These are phyloP conservation scores for Dermatophagoides farinae DNA, from an alignment of 1,140 invertebrate genomes.

Conservation along the genomic window DNA sequence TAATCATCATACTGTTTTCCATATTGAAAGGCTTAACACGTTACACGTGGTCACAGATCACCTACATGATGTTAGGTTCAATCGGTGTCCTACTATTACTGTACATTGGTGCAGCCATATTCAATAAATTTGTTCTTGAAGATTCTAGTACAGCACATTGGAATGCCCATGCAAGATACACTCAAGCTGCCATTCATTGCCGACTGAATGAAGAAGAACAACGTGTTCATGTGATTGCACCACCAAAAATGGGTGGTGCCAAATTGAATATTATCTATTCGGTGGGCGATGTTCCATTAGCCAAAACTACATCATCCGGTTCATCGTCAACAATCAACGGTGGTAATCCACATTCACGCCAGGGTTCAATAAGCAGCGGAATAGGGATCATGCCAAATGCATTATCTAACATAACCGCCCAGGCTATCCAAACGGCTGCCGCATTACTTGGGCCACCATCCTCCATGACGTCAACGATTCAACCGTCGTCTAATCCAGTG, in stretches of 20 bases:
- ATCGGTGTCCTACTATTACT: background rate
- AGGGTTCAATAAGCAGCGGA: background rate
- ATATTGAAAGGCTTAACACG: background rate
- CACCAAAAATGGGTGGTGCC: slow-evolving; percentile 11
- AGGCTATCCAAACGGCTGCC: too few species aligned
- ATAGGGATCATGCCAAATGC: too few species aligned
- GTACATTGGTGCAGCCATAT: background rate
- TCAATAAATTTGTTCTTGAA: slow-evolving; percentile 9
- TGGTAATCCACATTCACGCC: background rate
- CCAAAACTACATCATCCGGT: background rate
- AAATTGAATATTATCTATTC: slow-evolving; percentile 11
- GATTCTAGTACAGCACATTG: slow-evolving; percentile 4
- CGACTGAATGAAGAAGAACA: slow-evolving; percentile 6
- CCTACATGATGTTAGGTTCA: background rate
- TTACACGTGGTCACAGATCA: background rate
- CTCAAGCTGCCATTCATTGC: slow-evolving; percentile 2
- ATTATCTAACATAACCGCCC: too few species aligned
- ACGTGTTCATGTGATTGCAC: slow-evolving; percentile 9
- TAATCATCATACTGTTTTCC: background rate
- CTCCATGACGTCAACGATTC: too few species aligned
- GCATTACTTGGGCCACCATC: too few species aligned
- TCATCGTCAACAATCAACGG: background rate
- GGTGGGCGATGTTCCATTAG: slow-evolving; percentile 9
- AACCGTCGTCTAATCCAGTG: too few species aligned
- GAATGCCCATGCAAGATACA: slow-evolving; percentile 10